Evolutionary conservation across 2,888 invertebrate species (phyloP), one percentile per base, ranked within the genome.

Genomic region (Philhelius pedissequus): DNA sequence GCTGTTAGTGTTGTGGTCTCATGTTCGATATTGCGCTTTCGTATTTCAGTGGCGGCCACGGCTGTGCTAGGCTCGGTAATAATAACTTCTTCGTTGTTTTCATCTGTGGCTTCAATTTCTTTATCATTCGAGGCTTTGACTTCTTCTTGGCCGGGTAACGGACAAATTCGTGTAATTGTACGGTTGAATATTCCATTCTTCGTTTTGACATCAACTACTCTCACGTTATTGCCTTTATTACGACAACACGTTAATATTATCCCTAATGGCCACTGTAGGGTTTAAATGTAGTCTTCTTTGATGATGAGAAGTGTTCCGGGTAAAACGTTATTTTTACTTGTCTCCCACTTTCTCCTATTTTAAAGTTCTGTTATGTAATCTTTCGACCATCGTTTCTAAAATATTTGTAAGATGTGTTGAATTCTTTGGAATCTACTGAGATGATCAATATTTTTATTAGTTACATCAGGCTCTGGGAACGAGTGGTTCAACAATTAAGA

Each of bases 281-380:
- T 45, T 50, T 73, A 66, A 2, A 45, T 11, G 43, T 78, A 70
- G 18, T 78, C 75, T 30, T 81, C 81, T 5, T 60, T 60, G 27
- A 71, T 30, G 13, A 76, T 18, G 5, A 76, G 58, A 25, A 74
- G 20, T 8, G 13, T 22, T 13, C 68, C 71, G 6, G 50, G 9
- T 13, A 50, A 27, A 11, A 68, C n/a, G 15, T 71, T 66, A 1
- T 27, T 8, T 0, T 5, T 40, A 3, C 30, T 7, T 13, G 38
- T 25, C 5, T 64, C 56, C 68, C 68, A 77, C 40, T 82, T 77
- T 87, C 27, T 18, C n/a, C 78, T 27, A 15, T 38, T 15, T 43
- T 66, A 64, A 4, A 73, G 27, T 6, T 4, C 7, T 27, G 27
- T 27, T 27, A 27, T 27, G 27, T 27, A 27, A 6, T 27, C 27